A percentile compares a stretch with the other conserved stretches of the same genome.
These are phyloP conservation scores for Euplagia quadripunctaria DNA, from an alignment of 2,888 invertebrate genomes.

Conservation along the genomic window DNA sequence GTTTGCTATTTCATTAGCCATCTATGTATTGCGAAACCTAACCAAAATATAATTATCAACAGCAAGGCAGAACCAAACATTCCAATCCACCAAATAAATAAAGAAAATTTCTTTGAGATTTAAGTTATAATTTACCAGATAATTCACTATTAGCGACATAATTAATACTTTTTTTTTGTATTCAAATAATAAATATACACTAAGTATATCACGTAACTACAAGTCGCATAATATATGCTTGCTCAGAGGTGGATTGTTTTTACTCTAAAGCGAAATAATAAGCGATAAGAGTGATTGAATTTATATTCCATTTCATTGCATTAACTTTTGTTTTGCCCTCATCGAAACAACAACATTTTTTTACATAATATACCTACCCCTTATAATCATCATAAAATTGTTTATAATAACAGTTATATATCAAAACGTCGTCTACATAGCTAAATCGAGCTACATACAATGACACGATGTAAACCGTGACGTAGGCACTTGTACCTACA, in stretches of 20 bases:
- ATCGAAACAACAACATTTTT: neutral
- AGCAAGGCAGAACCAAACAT: conserved; percentile 27
- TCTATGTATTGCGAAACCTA: conserved; percentile 66
- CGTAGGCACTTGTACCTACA: conserved; percentile 72
- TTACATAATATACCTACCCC: neutral
- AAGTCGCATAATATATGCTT: conserved; percentile 1
- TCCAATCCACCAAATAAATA: conserved; percentile 17
- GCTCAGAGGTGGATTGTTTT: conserved; percentile 5
- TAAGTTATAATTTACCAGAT: neutral
- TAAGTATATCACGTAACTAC: conserved; percentile 5
- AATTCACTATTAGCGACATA: conserved; percentile 2
- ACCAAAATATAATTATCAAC: conserved; percentile 51
- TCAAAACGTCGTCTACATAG: conserved; percentile 30
- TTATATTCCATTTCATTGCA: conserved; percentile 1
- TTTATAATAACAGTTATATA: conserved; percentile 6
- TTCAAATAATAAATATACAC: neutral
- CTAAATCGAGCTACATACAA: conserved; percentile 55
- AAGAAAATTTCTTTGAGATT: neutral
- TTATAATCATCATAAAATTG: neutral
- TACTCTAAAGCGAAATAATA: conserved; percentile 3
- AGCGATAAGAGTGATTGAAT: conserved; percentile 13
- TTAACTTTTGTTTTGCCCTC: conserved; percentile 1
- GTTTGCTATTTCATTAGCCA: conserved; percentile 69
- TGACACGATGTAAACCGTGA: conserved; percentile 68
- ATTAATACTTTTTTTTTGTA: too few relatives aligned